Evolutionary conservation across 2,888 invertebrate species (phyloP).

Genomic region (Lithophane socia): DNA sequence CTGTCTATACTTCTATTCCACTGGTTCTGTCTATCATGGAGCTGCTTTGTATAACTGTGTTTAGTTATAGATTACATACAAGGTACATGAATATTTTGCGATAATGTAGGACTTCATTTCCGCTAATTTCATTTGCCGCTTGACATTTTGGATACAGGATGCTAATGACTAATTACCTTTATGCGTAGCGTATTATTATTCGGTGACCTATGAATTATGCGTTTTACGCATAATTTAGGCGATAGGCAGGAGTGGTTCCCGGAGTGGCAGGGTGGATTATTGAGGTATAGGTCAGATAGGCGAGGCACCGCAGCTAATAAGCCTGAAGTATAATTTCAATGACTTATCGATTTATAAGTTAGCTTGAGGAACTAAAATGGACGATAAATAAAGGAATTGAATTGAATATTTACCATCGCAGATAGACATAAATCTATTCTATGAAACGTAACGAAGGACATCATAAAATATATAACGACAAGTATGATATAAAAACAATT

Average conservation of each 20-base stretch:
- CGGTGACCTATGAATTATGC: neutral
- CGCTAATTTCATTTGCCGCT: constrained; percentile 2
- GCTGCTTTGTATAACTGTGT: neutral
- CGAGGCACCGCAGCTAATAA: neutral
- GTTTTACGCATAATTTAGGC: neutral
- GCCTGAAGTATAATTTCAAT: neutral
- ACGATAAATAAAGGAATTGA: neutral
- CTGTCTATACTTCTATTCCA: neutral
- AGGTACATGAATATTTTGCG: neutral
- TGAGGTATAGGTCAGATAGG: neutral
- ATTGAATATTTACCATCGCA: neutral
- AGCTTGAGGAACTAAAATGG: neutral
- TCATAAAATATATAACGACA: constrained; percentile 42
- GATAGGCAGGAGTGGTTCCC: neutral
- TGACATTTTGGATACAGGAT: constrained; percentile 23
- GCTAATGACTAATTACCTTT: constrained; percentile 6
- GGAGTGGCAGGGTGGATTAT: no score
- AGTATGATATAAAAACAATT: constrained; percentile 64
- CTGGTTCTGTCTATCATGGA: neutral
- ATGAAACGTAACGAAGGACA: constrained; percentile 46
- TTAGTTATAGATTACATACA: neutral
- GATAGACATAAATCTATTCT: constrained; percentile 8
- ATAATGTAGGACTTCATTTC: constrained; percentile 42
- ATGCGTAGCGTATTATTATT: constrained; percentile 1
- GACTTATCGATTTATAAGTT: neutral